These are phyloP conservation scores for Osmerus eperlanus DNA, from an alignment of 2,113 vertebrate genomes.

Conservation along the genomic window DNA sequence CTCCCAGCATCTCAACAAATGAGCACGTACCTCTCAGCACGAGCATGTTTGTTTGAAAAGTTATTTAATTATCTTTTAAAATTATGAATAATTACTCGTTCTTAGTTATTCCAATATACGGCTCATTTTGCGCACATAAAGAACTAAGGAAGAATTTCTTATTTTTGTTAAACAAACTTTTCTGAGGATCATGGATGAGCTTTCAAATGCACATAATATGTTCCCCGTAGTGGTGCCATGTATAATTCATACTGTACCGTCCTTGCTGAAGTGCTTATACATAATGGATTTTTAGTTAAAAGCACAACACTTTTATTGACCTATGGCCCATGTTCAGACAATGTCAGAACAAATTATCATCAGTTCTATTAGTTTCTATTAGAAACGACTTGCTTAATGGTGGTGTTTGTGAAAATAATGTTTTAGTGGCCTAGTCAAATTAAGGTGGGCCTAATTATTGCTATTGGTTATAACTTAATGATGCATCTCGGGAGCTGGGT, in stretches of 20 bases:
- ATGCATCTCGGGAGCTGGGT: no score
- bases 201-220: conserved; percentile 24
- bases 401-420: no score
- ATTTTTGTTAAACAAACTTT: conserved; percentile 16
- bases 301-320: conserved; percentile 14
- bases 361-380: conserved; percentile 1
- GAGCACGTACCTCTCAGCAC: no score
- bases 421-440: no score
- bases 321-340: conserved; percentile 7
- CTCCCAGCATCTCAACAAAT: background rate
- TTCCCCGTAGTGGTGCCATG: conserved; percentile 1
- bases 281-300: conserved; percentile 35
- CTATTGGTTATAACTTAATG: no score
- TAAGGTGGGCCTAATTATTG: no score
- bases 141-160: background rate
- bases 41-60: no score
- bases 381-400: background rate
- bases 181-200: background rate
- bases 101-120: no score
- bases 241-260: conserved; percentile 23
- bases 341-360: conserved; percentile 1
- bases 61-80: no score
- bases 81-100: no score
- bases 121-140: no score
- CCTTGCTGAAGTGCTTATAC: conserved; percentile 25